phyloP scores from a whole-genome alignment of 2,113 vertebrate genomes.

The Meleagris gallopavo region DNA sequence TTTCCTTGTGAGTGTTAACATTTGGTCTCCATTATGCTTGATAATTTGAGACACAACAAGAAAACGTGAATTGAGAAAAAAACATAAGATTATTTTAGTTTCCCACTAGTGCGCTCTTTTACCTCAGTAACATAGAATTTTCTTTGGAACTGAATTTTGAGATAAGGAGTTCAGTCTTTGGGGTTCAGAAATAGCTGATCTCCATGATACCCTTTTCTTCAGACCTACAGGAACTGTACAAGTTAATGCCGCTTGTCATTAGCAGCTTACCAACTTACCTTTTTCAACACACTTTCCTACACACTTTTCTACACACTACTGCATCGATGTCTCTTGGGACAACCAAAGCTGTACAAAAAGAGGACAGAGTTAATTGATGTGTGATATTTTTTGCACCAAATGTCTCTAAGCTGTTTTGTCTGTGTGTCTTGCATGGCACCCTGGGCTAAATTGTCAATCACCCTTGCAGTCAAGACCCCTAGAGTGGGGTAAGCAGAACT shows the following conservation, averaged over 20 bases:
- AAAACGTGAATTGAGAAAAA: not conserved
- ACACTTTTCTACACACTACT: no score
- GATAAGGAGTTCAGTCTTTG: not conserved
- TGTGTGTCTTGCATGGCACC: not conserved
- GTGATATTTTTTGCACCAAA: not conserved
- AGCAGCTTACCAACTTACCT: not conserved
- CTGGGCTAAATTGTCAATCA: not conserved
- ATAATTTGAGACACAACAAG: not conserved
- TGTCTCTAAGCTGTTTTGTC: not conserved
- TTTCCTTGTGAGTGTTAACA: not conserved
- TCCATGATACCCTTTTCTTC: not conserved
- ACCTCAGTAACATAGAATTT: not conserved
- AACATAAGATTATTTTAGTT: not conserved
- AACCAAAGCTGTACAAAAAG: not conserved
- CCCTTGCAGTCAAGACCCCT: not conserved
- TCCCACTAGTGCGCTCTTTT: not conserved
- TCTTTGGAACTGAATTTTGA: not conserved
- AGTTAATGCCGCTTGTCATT: not conserved
- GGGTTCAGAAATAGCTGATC: not conserved
- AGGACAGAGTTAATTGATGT: not conserved
- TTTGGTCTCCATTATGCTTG: not conserved
- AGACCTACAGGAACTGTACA: not conserved
- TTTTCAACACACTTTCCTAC: not conserved
- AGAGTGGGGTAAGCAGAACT: not conserved
- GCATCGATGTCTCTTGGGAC: not conserved